Conservation (phyloP, 2,113 vertebrate genomes). For the Corythoichthys intestinalis region DNA sequence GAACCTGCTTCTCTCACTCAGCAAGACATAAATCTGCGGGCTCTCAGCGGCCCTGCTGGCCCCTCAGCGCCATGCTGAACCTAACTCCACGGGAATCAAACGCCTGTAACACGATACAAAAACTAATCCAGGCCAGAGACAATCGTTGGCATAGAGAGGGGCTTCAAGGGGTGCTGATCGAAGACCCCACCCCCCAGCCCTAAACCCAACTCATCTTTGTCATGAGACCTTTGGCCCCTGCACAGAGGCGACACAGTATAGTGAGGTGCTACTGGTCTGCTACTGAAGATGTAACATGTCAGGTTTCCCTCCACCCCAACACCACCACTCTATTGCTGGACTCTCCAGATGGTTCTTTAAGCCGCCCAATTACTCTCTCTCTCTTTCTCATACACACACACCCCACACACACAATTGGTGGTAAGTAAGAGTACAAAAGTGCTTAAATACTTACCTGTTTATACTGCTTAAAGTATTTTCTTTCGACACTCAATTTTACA, state of each 20-base stretch:
- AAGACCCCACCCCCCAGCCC: constrained; percentile 36
- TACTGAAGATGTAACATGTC: constrained; percentile 49
- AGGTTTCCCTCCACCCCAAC: constrained; percentile 2
- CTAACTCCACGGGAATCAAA: constrained; percentile 73
- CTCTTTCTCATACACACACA: background rate
- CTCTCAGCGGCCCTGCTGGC: constrained; percentile 65
- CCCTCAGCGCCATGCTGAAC: constrained; percentile 65
- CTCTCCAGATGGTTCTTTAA: constrained; percentile 20
- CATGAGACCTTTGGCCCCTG: constrained; percentile 54
- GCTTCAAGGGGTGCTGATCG: constrained; percentile 2
- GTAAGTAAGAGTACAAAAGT: background rate
- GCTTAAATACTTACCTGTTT: no score
- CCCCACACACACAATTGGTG: background rate
- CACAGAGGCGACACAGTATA: constrained; percentile 20
- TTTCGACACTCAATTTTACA: no score
- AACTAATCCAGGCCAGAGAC: constrained; percentile 72
- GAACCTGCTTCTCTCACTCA: constrained; percentile 80
- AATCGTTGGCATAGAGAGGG: constrained; percentile 65
- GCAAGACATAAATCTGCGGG: constrained; percentile 71
- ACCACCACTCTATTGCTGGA: constrained; percentile 9
- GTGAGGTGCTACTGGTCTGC: constrained; percentile 46
- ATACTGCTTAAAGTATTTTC: no score
- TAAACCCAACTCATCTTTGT: constrained; percentile 28
- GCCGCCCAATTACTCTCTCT: background rate
- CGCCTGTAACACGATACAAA: constrained; percentile 70